Conservation (phyloP, 1,140 invertebrate species). For the Drosophila ficusphila region DNA sequence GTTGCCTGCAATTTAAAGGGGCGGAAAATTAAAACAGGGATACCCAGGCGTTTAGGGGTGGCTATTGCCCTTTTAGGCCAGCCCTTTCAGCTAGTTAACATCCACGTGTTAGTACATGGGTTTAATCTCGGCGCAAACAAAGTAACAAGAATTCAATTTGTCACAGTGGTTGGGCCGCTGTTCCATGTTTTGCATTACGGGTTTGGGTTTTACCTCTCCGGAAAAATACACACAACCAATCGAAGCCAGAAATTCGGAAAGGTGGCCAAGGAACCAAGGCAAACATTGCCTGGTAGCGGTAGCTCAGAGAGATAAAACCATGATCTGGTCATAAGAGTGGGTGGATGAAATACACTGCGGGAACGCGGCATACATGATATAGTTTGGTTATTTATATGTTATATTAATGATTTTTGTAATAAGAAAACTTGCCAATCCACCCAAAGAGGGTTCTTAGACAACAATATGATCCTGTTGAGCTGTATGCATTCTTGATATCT, state of each 20-base stretch:
- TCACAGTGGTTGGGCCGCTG: slow-evolving; percentile 67
- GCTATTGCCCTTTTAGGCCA: slow-evolving; percentile 2
- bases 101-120: slow-evolving; percentile 67
- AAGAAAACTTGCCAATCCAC: no score
- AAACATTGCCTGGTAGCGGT: slow-evolving; percentile 36
- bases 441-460: no score
- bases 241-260: not conserved
- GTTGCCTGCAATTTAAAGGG: slow-evolving; percentile 19
- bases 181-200: slow-evolving; percentile 10
- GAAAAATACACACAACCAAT: not conserved
- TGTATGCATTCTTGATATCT: no score
- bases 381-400: no score
- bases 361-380: no score
- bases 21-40: not conserved
- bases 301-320: slow-evolving; percentile 25
- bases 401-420: no score
- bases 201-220: not conserved
- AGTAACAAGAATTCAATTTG: slow-evolving; percentile 83
- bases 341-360: not conserved
- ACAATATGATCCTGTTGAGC: no score
- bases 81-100: slow-evolving; percentile 53
- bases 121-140: slow-evolving; percentile 80
- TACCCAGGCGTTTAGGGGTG: slow-evolving; percentile 12
- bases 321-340: not conserved
- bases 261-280: slow-evolving; percentile 20